Percentiles rank a stretch among this genome's conserved stretches.
These are phyloP conservation scores for Molanna angustata DNA, from an alignment of 2,888 invertebrate genomes.

Conservation along the genomic window DNA sequence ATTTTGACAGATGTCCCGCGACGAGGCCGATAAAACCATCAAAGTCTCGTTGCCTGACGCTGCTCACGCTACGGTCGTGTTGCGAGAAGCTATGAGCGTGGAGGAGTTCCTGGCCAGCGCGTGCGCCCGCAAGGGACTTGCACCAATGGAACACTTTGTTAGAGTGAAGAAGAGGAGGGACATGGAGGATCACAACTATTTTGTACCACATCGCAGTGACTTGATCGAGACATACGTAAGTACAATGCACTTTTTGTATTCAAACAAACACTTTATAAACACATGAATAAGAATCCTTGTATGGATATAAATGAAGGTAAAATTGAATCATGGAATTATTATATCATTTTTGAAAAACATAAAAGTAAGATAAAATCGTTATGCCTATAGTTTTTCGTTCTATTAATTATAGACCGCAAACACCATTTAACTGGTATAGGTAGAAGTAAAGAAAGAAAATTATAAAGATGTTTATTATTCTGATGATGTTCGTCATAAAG, in stretches of 20 bases:
- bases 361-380: too few species aligned
- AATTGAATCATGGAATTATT: too few species aligned
- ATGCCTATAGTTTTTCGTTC: too few species aligned
- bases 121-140: slow-evolving; percentile 87
- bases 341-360: too few species aligned
- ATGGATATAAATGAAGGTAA: background rate
- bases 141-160: slow-evolving; percentile 94
- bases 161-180: slow-evolving; percentile 91
- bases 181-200: slow-evolving; percentile 95
- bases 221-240: slow-evolving; percentile 94
- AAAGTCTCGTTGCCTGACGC: slow-evolving; percentile 89
- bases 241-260: too few species aligned
- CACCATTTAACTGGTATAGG: too few species aligned
- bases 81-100: slow-evolving; percentile 90
- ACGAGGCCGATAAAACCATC: slow-evolving; percentile 83
- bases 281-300: background rate
- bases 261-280: too few species aligned
- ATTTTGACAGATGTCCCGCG: slow-evolving; percentile 74
- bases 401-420: too few species aligned
- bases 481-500: too few species aligned
- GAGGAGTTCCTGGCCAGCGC: slow-evolving; percentile 93
- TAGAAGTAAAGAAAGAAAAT: too few species aligned
- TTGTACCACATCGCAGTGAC: slow-evolving; percentile 92
- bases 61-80: slow-evolving; percentile 76
- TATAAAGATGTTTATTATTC: too few species aligned